A percentile compares a stretch with the other conserved stretches of the same genome.
Evolutionary conservation across 1,140 invertebrate genomes (phyloP).

Genomic region (Atopsyche davidsoni): DNA sequence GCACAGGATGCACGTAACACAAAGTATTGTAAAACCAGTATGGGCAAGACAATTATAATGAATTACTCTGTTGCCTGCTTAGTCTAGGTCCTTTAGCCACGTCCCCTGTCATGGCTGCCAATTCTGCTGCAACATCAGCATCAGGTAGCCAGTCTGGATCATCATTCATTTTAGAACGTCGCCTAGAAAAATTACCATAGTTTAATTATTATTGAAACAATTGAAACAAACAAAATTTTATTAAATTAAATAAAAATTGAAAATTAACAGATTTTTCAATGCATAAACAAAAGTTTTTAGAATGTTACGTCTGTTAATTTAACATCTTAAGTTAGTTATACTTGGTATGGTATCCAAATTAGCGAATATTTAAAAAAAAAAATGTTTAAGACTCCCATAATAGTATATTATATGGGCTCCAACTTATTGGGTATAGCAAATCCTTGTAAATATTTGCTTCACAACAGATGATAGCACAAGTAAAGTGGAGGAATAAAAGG

Average conservation of each 20-base stretch:
- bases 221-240: not conserved
- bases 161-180: conserved; percentile 40
- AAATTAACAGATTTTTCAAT: conserved; percentile 4
- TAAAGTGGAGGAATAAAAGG: no score
- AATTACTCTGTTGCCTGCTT: conserved; percentile 23
- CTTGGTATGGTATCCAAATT: no score
- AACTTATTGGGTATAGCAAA: no score
- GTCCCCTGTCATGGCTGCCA: conserved; percentile 47
- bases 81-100: conserved; percentile 9
- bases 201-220: conserved; percentile 4
- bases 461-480: no score
- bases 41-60: not conserved
- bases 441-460: no score
- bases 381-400: no score
- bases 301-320: not conserved
- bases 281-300: not conserved
- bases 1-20: no score
- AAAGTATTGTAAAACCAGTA: conserved; percentile 1
- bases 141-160: conserved; percentile 50
- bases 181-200: conserved; percentile 31
- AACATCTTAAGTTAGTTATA: not conserved
- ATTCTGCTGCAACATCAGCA: conserved; percentile 47
- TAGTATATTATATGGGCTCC: no score
- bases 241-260: not conserved
- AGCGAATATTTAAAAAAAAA: no score